These are phyloP conservation scores for Leptodirus hochenwartii DNA, from an alignment of 2,888 invertebrate genomes.

Conservation along the genomic window DNA sequence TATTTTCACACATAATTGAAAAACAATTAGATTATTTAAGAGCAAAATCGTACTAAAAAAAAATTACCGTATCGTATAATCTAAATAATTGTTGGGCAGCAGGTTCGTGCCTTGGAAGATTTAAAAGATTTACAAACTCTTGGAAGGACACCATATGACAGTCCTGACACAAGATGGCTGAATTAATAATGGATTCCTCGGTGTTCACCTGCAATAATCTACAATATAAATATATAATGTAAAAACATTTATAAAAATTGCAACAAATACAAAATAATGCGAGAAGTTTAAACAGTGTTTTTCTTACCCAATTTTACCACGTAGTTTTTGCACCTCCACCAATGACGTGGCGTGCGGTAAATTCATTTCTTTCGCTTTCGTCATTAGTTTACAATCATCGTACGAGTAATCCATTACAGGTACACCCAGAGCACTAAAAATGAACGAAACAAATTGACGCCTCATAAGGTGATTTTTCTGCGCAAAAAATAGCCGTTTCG, in stretches of 20 bases:
- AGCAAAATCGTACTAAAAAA: conserved; percentile 1
- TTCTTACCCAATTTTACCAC: conserved; percentile 54
- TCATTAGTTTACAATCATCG: conserved; percentile 77
- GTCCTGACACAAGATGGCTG: conserved; percentile 17
- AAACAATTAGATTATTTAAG: background rate
- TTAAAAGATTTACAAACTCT: conserved; percentile 46
- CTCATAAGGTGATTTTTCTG: too few relatives aligned
- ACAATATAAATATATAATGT: background rate
- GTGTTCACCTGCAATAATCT: background rate
- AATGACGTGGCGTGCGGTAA: conserved; percentile 55
- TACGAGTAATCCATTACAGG: conserved; percentile 84
- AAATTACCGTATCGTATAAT: conserved; percentile 43
- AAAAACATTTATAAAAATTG: background rate
- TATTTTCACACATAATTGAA: too few relatives aligned
- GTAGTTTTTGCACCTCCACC: conserved; percentile 63
- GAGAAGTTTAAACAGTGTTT: conserved; percentile 5
- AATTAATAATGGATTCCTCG: conserved; percentile 6
- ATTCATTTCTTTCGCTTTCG: conserved; percentile 65
- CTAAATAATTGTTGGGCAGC: conserved; percentile 41
- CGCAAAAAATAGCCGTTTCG: background rate
- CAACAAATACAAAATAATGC: background rate
- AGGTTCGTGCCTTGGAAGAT: conserved; percentile 35
- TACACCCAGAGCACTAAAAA: conserved; percentile 58
- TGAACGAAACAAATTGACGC: too few relatives aligned
- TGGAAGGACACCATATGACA: conserved; percentile 24